Conservation (phyloP, 2,888 invertebrate species). For the Augiades crinisus region DNA sequence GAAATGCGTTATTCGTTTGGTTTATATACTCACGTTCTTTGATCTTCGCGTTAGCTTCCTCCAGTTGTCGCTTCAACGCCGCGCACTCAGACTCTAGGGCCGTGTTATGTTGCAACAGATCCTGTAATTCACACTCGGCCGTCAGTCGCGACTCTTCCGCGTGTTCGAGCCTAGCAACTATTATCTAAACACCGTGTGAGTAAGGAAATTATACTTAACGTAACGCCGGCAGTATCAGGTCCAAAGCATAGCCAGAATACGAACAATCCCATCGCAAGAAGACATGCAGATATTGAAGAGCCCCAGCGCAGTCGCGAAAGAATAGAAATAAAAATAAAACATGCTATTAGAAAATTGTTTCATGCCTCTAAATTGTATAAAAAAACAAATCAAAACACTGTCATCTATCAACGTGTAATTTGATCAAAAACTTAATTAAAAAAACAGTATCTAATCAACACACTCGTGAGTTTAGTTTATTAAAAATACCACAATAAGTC, state of each 20-base stretch:
- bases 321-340: constrained; percentile 56
- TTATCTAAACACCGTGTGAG: constrained; percentile 67
- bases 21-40: constrained; percentile 59
- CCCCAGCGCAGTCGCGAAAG: constrained; percentile 42
- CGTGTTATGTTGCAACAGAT: constrained; percentile 84
- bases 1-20: no score
- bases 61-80: constrained; percentile 72
- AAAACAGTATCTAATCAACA: not conserved
- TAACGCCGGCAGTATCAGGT: constrained; percentile 36
- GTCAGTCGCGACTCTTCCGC: constrained; percentile 83
- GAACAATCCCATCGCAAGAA: constrained; percentile 34
- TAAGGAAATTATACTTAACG: constrained; percentile 50
- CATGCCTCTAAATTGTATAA: constrained; percentile 28
- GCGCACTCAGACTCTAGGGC: constrained; percentile 82
- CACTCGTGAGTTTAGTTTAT: constrained; percentile 10
- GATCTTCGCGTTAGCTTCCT: constrained; percentile 56
- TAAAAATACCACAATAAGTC: no score
- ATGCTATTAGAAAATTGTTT: constrained; percentile 60
- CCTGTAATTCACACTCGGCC: constrained; percentile 84
- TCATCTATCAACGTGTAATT: no score
- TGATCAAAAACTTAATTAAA: no score
- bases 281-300: constrained; percentile 41
- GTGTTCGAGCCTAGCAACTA: constrained; percentile 83
- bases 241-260: constrained; percentile 32
- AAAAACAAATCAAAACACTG: no score